Percentiles rank a stretch among this genome's conserved stretches.
phyloP scores from a whole-genome alignment of 2,113 vertebrate species.

The Gnathonemus echidnorhynchus region DNA sequence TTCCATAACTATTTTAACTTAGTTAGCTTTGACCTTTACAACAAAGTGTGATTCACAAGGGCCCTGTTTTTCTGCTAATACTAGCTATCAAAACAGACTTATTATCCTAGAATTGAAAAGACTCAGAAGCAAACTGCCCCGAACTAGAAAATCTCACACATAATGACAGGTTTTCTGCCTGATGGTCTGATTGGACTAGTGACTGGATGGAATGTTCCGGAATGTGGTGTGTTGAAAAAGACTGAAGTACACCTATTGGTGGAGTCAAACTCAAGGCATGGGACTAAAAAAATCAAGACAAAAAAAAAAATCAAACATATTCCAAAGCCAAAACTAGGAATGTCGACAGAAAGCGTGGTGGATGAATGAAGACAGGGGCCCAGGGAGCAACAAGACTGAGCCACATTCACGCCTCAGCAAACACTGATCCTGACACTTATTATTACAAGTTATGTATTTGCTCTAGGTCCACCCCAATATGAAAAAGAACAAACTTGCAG shows the following conservation, averaged over 20 bases:
- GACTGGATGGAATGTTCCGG: neutral
- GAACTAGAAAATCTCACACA: neutral
- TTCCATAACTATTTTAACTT: neutral
- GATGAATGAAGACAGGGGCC: neutral
- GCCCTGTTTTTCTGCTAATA: neutral
- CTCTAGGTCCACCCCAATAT: neutral
- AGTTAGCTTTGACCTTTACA: neutral
- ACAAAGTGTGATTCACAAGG: neutral
- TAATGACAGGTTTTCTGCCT: neutral
- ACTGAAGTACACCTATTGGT: neutral
- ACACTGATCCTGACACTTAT: neutral
- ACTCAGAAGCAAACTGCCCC: neutral
- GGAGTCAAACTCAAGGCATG: neutral
- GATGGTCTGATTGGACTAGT: neutral
- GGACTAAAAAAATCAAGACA: neutral
- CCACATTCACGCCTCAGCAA: neutral
- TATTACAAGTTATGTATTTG: neutral
- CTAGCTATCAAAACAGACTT: neutral
- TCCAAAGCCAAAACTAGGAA: neutral
- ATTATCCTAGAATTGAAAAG: neutral
- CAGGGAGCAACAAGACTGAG: neutral
- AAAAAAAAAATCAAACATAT: neutral
- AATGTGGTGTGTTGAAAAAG: neutral
- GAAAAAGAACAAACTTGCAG: neutral
- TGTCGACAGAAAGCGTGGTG: neutral